Base-by-base conservation (phyloP, 2,888 invertebrate genomes). In the Acronicta aceris region DNA sequence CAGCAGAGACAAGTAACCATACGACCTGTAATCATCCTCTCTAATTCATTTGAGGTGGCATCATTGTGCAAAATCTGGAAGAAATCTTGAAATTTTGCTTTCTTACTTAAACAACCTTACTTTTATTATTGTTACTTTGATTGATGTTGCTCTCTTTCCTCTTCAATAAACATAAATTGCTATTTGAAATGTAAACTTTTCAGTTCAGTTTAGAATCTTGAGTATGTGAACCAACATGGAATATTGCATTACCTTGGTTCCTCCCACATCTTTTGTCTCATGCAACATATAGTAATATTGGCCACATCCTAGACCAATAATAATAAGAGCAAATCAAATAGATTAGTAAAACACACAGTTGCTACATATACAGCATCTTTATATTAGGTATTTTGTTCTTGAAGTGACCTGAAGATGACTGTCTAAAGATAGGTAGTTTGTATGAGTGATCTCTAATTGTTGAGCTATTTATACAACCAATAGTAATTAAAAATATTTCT, bases 31-130 rank as follows among this genome's bases (percentile, higher is more conserved):
- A 53, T 61, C 17, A 51, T 68, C 48, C 68, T 78, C 68, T 76
- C 63, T 66, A 71, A 64, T 66, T 71, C 21, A 53, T 58, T 17
- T 7, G 43, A 61, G 62, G 49, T 77, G 76, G 53, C 64, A 59
- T 68, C 53, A 61, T 45, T 53, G 46, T 38, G 54, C 48, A 58
- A 56, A 65, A 66, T 49, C 5, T 51, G 45, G 43, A 21, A 50
- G 58, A 16, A 46, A 59, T 65, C 17, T 41, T 6, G 21, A 54
- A 71, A 59, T 53, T 59, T 27, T 36, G 21, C 38, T 54, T 43
- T 10, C 41, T 76, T 74, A 64, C 48, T 52, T 68, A 56, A 62
- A 72, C 49, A 66, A 63, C 62, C 40, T 46, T 38, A 64, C 40
- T 46, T 33, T 25, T 40, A 8, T 50, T 38, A 57, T 64, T 56